These are phyloP conservation scores for Pogonognathellus flavescens DNA, from an alignment of 1,140 invertebrate genomes.

Conservation along the genomic window DNA sequence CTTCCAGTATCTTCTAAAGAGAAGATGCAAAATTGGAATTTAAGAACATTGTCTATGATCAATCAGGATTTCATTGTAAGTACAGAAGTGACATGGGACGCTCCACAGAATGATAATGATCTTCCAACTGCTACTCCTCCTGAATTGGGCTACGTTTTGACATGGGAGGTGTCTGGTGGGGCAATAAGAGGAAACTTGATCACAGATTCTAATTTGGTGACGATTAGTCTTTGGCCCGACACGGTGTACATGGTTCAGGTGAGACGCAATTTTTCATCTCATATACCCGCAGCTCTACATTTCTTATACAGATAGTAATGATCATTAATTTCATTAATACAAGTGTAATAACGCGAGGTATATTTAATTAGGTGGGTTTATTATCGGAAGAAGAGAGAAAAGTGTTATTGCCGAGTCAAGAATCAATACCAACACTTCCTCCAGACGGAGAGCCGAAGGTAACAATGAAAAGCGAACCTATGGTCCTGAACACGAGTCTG, in stretches of 20 bases:
- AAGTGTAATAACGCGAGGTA: too few relatives aligned
- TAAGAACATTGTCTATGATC: slow-evolving; percentile 78
- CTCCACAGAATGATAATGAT: not conserved
- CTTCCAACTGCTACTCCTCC: not conserved
- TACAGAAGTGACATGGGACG: slow-evolving; percentile 61
- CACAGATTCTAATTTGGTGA: slow-evolving; percentile 59
- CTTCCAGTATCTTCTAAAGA: not conserved
- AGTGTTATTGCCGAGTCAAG: not conserved
- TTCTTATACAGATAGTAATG: too few relatives aligned
- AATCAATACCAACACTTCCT: slow-evolving; percentile 50
- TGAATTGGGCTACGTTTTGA: slow-evolving; percentile 56
- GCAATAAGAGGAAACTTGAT: slow-evolving; percentile 61
- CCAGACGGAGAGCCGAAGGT: slow-evolving; percentile 56
- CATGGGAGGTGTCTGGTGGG: slow-evolving; percentile 64
- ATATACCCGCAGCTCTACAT: too few relatives aligned
- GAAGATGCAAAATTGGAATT: slow-evolving; percentile 71
- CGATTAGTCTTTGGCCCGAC: slow-evolving; percentile 63
- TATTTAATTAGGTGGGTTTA: not conserved
- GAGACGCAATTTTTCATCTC: too few relatives aligned
- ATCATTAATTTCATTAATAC: not conserved
- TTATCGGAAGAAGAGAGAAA: not conserved
- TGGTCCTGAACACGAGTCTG: slow-evolving; percentile 55
- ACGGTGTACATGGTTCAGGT: slow-evolving; percentile 64
- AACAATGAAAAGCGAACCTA: slow-evolving; percentile 49
- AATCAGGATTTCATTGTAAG: slow-evolving; percentile 74